phyloP scores from a whole-genome alignment of 2,797 vertebrate genomes.

The Hydrocynus forskahlii region DNA sequence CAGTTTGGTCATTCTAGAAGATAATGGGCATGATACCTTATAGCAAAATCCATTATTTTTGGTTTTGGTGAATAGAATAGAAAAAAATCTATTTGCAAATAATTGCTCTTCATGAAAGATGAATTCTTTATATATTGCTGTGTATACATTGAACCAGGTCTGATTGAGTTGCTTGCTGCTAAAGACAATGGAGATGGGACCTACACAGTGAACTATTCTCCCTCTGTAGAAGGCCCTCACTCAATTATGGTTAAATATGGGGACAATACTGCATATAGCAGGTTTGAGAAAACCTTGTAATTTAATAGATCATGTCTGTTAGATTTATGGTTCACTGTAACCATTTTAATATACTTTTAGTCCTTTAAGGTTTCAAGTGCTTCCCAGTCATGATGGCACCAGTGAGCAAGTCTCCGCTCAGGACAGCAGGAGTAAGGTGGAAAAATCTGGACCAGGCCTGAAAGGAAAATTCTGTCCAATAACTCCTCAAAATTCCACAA shows the following conservation, averaged over 20 bases:
- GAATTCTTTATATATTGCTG: no score
- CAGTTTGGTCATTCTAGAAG: no score
- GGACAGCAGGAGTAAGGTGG: neutral
- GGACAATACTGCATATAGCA: neutral
- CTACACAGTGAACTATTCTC: neutral
- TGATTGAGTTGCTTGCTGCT: neutral
- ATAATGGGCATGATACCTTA: neutral
- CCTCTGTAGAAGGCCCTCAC: conserved; percentile 17
- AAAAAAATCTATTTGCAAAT: no score
- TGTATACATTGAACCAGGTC: neutral
- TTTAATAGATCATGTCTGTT: neutral
- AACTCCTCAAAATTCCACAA: no score
- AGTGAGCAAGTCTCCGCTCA: neutral
- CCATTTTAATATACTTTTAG: neutral
- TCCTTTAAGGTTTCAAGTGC: neutral
- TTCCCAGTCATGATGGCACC: neutral
- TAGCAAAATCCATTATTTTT: neutral
- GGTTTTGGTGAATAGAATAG: no score
- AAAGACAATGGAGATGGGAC: conserved; percentile 10
- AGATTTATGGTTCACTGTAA: neutral
- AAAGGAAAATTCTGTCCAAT: conserved; percentile 11
- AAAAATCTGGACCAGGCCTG: conserved; percentile 18
- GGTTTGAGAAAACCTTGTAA: neutral
- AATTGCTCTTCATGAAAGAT: no score
- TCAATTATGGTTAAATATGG: neutral